A percentile compares a stretch with the other conserved stretches of the same genome.
Conservation (phyloP, 2,888 invertebrate genomes). For the Sminthurides aquaticus region DNA sequence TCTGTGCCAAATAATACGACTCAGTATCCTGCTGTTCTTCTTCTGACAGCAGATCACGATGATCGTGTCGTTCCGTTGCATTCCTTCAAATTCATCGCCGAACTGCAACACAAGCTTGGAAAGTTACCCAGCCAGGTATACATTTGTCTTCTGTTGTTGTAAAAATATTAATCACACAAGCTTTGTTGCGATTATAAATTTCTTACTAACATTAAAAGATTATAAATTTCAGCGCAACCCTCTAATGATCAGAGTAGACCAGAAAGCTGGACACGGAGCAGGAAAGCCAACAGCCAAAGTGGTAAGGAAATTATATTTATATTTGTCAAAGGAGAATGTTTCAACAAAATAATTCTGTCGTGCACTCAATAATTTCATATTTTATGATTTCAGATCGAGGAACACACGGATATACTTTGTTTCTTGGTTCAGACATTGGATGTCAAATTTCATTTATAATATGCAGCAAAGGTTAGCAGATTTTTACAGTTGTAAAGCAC, state of each 20-base stretch:
- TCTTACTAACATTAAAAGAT: neutral
- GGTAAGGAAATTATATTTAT: constrained; percentile 51
- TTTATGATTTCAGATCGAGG: constrained; percentile 83
- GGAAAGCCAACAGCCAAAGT: constrained; percentile 94
- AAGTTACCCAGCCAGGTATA: constrained; percentile 53
- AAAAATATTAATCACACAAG: too few species aligned
- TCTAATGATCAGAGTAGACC: constrained; percentile 80
- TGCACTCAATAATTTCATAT: neutral
- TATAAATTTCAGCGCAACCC: constrained; percentile 66
- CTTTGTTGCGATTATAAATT: neutral
- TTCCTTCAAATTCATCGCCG: constrained; percentile 88
- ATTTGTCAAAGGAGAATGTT: neutral
- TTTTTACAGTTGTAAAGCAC: too few species aligned
- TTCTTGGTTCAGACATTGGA: constrained; percentile 68
- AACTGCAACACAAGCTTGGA: constrained; percentile 70
- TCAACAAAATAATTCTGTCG: neutral
- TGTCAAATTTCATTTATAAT: constrained; percentile 10
- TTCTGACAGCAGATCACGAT: constrained; percentile 96
- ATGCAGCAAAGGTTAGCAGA: too few species aligned
- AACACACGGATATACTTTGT: constrained; percentile 79
- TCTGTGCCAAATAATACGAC: constrained; percentile 52
- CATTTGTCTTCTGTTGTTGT: neutral
- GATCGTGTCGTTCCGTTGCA: constrained; percentile 97
- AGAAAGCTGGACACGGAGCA: constrained; percentile 92
- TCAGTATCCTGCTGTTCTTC: constrained; percentile 83